Conservation (phyloP, 2,797 vertebrate species). For the Balearica regulorum region DNA sequence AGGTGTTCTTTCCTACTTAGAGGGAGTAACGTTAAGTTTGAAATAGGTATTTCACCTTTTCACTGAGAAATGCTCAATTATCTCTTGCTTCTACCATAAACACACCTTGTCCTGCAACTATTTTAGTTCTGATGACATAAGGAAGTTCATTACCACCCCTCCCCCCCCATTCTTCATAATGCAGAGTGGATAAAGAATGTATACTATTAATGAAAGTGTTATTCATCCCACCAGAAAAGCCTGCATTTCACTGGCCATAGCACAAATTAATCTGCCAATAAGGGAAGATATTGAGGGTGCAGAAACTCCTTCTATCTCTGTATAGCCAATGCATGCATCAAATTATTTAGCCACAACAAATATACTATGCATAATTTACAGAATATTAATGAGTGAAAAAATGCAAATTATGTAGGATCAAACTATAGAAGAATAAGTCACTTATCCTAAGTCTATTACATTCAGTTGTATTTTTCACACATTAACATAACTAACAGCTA, state of each 20-base stretch:
- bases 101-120: fast-evolving
- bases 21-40: background rate
- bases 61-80: background rate
- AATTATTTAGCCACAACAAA: background rate
- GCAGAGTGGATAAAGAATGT: background rate
- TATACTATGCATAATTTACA: background rate
- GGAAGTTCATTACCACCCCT: background rate
- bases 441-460: background rate
- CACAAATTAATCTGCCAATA: background rate
- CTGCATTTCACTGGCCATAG: background rate
- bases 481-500: background rate
- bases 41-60: background rate
- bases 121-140: background rate
- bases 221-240: background rate
- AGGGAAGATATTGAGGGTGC: fast-evolving
- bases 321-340: background rate
- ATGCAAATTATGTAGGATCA: background rate
- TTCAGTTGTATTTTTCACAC: background rate
- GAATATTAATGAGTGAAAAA: background rate
- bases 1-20: background rate
- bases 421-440: background rate
- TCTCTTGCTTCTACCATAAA: background rate
- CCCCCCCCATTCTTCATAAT: background rate
- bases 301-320: background rate
- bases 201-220: background rate